Conservation (phyloP, 2,888 invertebrate genomes). For the Callimorpha dominula region DNA sequence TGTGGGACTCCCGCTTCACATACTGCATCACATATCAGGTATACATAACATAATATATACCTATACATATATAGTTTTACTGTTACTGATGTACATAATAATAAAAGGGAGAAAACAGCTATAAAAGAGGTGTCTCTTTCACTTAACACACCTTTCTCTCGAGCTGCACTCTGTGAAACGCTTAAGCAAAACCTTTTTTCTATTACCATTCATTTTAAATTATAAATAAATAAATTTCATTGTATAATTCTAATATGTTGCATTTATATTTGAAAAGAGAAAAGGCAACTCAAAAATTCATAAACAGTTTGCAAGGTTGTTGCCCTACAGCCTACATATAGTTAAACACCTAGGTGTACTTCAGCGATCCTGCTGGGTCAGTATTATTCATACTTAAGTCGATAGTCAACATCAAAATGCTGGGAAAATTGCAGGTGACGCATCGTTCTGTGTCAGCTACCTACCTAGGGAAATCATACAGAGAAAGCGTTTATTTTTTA, state of each 20-base stretch:
- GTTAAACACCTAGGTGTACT: neutral
- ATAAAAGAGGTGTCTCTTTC: neutral
- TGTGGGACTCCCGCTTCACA: neutral
- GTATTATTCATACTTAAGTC: neutral
- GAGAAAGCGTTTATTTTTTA: neutral
- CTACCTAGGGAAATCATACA: neutral
- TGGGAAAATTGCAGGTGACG: conserved; percentile 1
- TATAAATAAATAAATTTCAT: neutral
- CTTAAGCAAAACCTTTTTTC: neutral
- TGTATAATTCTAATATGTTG: too few species aligned
- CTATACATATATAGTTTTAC: neutral
- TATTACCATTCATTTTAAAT: neutral
- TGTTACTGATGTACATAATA: neutral
- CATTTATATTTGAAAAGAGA: neutral
- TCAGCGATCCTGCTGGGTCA: neutral
- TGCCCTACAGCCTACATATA: conserved; percentile 7
- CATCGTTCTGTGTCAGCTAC: neutral
- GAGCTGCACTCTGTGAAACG: neutral
- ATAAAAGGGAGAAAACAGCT: neutral
- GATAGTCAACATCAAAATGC: neutral
- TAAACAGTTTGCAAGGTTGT: neutral
- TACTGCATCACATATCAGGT: neutral
- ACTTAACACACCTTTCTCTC: neutral
- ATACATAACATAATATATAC: neutral
- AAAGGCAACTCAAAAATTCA: too few species aligned